Evolutionary conservation across 2,113 vertebrate genomes (phyloP).

Genomic region (Willisornis vidua): DNA sequence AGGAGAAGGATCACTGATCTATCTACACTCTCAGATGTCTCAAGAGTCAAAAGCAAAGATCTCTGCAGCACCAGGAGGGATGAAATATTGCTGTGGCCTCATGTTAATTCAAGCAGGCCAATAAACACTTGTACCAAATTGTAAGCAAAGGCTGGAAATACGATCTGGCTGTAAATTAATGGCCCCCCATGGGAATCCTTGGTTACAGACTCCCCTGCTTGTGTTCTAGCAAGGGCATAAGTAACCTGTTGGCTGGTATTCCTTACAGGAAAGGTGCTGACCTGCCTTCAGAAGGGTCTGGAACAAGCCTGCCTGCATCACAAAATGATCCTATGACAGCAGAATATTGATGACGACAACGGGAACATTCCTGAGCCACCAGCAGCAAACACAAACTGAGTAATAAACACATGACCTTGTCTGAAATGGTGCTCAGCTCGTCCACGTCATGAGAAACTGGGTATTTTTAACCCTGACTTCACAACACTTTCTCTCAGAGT

Average conservation of each 20-base stretch:
- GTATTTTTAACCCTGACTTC: neutral
- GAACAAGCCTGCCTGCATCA: neutral
- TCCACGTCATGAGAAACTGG: neutral
- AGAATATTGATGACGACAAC: constrained; percentile 4
- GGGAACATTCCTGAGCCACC: neutral
- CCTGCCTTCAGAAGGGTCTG: neutral
- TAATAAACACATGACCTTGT: neutral
- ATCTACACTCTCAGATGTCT: neutral
- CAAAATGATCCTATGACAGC: constrained; percentile 8
- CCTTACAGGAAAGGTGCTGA: neutral
- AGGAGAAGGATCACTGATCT: neutral
- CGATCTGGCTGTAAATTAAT: neutral
- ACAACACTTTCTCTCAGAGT: neutral
- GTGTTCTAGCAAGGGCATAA: neutral
- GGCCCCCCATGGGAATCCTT: neutral
- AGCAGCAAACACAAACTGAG: neutral
- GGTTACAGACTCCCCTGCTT: neutral
- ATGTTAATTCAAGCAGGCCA: neutral
- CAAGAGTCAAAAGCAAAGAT: neutral
- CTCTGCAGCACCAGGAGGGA: neutral
- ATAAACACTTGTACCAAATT: neutral
- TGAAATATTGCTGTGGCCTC: neutral
- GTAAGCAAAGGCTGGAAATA: neutral
- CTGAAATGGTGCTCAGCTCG: neutral
- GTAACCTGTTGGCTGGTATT: neutral